Conservation (phyloP, 2,888 invertebrate genomes). For the Nipponacmea schrenckii region DNA sequence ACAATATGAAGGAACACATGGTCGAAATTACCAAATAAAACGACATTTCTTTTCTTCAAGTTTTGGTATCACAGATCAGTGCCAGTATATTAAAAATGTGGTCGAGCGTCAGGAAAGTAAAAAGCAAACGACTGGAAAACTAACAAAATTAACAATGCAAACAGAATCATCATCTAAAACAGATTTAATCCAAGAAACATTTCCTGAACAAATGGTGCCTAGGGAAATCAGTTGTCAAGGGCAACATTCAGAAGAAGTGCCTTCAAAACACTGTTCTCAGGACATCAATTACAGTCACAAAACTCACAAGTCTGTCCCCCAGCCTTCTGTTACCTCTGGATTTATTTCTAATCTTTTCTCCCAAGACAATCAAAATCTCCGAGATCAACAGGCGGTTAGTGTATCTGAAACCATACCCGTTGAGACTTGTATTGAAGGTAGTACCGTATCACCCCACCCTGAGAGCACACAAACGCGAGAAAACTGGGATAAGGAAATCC, state of each 20-base stretch:
- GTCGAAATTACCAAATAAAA: slow-evolving; percentile 30
- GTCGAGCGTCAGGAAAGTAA: not conserved
- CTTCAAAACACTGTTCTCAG: too few relatives aligned
- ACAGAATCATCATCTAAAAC: not conserved
- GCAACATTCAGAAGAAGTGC: not conserved
- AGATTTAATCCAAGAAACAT: not conserved
- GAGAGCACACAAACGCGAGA: not conserved
- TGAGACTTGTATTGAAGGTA: not conserved
- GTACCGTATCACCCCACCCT: not conserved
- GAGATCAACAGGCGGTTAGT: not conserved
- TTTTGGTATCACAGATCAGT: slow-evolving; percentile 69
- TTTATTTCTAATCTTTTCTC: too few relatives aligned
- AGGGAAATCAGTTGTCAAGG: not conserved
- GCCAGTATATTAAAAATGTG: slow-evolving; percentile 60
- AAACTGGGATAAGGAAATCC: not conserved
- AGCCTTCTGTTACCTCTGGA: too few relatives aligned
- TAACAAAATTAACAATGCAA: not conserved
- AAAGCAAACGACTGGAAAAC: not conserved
- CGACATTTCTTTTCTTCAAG: slow-evolving; percentile 61
- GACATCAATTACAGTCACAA: too few relatives aligned
- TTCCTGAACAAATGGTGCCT: not conserved
- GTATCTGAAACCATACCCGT: not conserved
- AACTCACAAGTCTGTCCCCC: too few relatives aligned
- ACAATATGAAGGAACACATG: slow-evolving; percentile 53
- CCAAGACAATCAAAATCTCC: too few relatives aligned